Percentiles rank a stretch among this genome's conserved stretches.
Evolutionary conservation across 2,113 vertebrate species (phyloP).

Genomic region (Ageneiosus marmoratus): DNA sequence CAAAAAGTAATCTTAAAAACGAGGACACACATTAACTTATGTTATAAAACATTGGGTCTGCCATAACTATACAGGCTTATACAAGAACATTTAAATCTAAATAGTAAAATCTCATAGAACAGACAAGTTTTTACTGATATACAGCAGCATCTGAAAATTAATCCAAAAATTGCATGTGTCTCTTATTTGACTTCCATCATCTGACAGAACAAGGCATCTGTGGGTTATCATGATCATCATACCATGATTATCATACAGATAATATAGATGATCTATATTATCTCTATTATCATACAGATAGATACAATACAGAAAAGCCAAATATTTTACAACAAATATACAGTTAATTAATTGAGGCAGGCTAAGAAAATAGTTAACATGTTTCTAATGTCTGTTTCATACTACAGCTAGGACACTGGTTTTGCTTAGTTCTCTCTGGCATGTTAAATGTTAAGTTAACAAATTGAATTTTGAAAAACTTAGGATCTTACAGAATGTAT

Average conservation of each 20-base stretch:
- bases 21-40: slow-evolving; percentile 54
- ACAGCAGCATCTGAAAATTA: slow-evolving; percentile 74
- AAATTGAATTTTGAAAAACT: background rate
- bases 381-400: slow-evolving; percentile 43
- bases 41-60: slow-evolving; percentile 58
- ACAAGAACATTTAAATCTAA: slow-evolving; percentile 56
- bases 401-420: slow-evolving; percentile 14
- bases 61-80: slow-evolving; percentile 51
- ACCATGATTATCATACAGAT: slow-evolving; percentile 69
- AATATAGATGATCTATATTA: slow-evolving; percentile 7
- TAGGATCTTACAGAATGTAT: slow-evolving; percentile 7
- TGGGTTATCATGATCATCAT: slow-evolving; percentile 54
- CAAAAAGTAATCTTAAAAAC: slow-evolving; percentile 74
- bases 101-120: slow-evolving; percentile 72
- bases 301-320: slow-evolving; percentile 70
- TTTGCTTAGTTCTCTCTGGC: slow-evolving; percentile 1
- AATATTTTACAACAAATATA: slow-evolving; percentile 68
- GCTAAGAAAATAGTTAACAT: slow-evolving; percentile 47
- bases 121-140: slow-evolving; percentile 69
- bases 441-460: background rate
- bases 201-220: slow-evolving; percentile 75
- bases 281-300: slow-evolving; percentile 40
- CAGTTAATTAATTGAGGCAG: slow-evolving; percentile 59
- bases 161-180: slow-evolving; percentile 49
- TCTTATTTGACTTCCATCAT: slow-evolving; percentile 56